Evolutionary conservation across 2,888 invertebrate species (phyloP), one percentile per base, ranked within the genome.

Genomic region (Acanthosepion lycidas): DNA sequence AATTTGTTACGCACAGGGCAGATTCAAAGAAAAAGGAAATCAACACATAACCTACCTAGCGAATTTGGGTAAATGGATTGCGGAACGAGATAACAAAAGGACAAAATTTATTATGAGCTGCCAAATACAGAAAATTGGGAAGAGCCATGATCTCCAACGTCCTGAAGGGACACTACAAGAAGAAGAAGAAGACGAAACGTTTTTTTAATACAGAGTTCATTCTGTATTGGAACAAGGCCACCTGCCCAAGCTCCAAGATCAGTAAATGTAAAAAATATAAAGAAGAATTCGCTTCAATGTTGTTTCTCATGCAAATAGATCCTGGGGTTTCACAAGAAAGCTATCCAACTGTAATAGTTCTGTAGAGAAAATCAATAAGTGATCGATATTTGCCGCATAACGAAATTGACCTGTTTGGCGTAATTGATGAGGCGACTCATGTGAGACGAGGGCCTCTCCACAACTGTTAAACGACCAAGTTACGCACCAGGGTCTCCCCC

Each of bases 321-420:
- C n/a, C n/a, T 15, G 33, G n/a, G 4, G 59, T 59, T 59, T 59
- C 23, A 20, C 78, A 78, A 78, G 78, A 78, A 78, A 12, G 78
- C 78, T 4, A n/a, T n/a, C 78, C 78, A 78, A n/a, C 4, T 33
- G 78, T 78, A 78, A 78, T 33, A 33, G 78, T 78, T 78, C 78
- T 5, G 78, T 5, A 12, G 15, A n/a, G 78, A n/a, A 78, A 78
- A 78, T 78, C 78, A 9, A 78, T 78, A 78, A n/a, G 1, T 2
- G 78, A 78, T 78, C 78, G n/a, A 78, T 78, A 78, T 78, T 78
- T 78, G 78, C 78, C n/a, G 78, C 78, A 78, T n/a, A 15, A 78
- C 78, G 78, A 78, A 78, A 78, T 78, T 78, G 78, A 78, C 78
- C 78, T 78, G 78, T n/a, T n/a, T 9, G 78, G 78, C 12, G 78